Evolutionary conservation across 2,888 invertebrate genomes (phyloP).

Genomic region (Sinohyriopsis cumingii): DNA sequence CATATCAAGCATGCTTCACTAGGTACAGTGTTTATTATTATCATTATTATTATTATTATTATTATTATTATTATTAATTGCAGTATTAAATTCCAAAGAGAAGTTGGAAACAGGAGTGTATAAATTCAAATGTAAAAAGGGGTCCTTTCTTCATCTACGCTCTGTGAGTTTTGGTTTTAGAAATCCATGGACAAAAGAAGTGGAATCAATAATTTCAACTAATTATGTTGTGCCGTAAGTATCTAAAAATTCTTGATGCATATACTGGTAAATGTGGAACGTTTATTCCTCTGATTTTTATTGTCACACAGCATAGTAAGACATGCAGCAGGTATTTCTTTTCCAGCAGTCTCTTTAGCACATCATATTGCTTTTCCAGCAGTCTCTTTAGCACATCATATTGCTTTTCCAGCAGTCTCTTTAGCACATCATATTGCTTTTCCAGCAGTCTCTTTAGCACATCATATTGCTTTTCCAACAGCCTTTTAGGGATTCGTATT

Average conservation of each 20-base stretch:
- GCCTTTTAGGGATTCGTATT: too few relatives aligned
- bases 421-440: too few relatives aligned
- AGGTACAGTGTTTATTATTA: neutral
- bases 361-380: too few relatives aligned
- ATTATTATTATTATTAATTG: conserved; percentile 18
- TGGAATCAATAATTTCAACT: conserved; percentile 91
- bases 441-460: too few relatives aligned
- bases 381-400: too few relatives aligned
- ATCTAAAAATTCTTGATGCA: neutral
- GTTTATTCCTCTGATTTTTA: neutral
- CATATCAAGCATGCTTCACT: too few relatives aligned
- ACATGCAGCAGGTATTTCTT: too few relatives aligned
- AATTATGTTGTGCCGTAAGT: conserved; percentile 84
- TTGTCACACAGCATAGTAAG: too few relatives aligned
- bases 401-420: too few relatives aligned
- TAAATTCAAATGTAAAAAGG: conserved; percentile 86
- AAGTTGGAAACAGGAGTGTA: conserved; percentile 64
- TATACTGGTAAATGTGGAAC: neutral
- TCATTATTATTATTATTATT: neutral
- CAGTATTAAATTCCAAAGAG: conserved; percentile 64
- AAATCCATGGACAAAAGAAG: conserved; percentile 97
- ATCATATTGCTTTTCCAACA: too few relatives aligned
- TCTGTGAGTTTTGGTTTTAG: conserved; percentile 91
- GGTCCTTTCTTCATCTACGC: conserved; percentile 81
- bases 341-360: too few relatives aligned